phyloP scores from a whole-genome alignment of 2,113 vertebrate genomes.

The Ovibos moschatus region DNA sequence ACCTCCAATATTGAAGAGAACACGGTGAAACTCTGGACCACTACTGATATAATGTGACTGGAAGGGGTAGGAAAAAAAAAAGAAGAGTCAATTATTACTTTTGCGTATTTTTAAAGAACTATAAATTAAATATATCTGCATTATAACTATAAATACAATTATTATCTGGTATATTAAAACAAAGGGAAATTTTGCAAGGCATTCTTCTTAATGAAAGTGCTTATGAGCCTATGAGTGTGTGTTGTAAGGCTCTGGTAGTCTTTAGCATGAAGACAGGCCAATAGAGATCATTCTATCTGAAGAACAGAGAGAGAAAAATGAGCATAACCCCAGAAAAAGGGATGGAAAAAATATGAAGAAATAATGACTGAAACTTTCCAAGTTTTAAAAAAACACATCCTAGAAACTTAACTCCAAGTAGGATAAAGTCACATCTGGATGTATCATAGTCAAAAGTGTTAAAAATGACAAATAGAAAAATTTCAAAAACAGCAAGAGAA shows the following conservation, averaged over 20 bases:
- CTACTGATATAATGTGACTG: constrained; percentile 61
- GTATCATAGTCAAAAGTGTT: neutral
- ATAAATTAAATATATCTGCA: neutral
- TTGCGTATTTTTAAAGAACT: neutral
- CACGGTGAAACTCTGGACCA: constrained; percentile 64
- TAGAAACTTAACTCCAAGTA: neutral
- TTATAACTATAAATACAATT: constrained; percentile 3
- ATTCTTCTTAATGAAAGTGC: neutral
- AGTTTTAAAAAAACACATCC: neutral
- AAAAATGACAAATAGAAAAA: constrained; percentile 2
- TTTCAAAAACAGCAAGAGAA: neutral
- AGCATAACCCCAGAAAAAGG: neutral
- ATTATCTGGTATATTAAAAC: neutral
- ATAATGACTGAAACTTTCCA: neutral
- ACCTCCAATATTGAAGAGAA: constrained; percentile 70
- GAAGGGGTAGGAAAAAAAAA: constrained; percentile 28
- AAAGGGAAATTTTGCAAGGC: neutral
- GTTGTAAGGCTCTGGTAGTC: neutral
- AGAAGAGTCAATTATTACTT: neutral
- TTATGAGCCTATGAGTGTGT: neutral
- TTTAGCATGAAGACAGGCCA: neutral
- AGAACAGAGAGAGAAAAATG: constrained; percentile 17
- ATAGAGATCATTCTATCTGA: constrained; percentile 2
- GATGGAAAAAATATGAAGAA: neutral
- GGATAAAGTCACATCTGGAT: neutral